phyloP scores from a whole-genome alignment of 2,113 vertebrate species.

The Halcyon senegalensis region DNA sequence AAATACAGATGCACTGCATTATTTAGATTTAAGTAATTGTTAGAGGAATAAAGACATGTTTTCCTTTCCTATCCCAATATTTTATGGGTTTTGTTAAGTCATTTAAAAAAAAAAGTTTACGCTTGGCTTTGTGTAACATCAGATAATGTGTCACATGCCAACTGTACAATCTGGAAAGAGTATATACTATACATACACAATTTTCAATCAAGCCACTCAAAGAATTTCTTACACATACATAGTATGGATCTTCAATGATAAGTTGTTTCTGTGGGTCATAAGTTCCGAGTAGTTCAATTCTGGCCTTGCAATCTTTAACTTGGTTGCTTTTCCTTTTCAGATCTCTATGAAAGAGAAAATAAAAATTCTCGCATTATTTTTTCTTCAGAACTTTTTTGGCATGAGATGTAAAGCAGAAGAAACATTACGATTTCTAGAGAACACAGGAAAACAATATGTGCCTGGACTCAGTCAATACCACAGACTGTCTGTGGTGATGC shows the following conservation, averaged over 20 bases:
- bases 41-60: not conserved
- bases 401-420: not conserved
- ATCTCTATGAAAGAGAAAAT: conserved; percentile 81
- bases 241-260: conserved; percentile 90
- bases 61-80: not conserved
- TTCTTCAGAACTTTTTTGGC: not conserved
- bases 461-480: not conserved
- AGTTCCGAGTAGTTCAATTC: conserved; percentile 87
- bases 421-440: not conserved
- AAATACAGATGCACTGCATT: not conserved
- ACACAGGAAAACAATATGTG: rapidly evolving
- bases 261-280: conserved; percentile 88
- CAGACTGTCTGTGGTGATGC: not conserved
- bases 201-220: not conserved
- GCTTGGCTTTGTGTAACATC: not conserved
- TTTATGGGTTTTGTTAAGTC: not conserved
- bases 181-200: not conserved
- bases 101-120: not conserved
- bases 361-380: not conserved
- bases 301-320: conserved; percentile 81
- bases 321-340: conserved; percentile 84
- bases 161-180: not conserved
- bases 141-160: not conserved
- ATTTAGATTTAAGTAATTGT: not conserved
- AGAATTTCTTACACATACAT: conserved; percentile 79